Conservation (phyloP, 2,797 vertebrate genomes). For the Sebastes diaconus region DNA sequence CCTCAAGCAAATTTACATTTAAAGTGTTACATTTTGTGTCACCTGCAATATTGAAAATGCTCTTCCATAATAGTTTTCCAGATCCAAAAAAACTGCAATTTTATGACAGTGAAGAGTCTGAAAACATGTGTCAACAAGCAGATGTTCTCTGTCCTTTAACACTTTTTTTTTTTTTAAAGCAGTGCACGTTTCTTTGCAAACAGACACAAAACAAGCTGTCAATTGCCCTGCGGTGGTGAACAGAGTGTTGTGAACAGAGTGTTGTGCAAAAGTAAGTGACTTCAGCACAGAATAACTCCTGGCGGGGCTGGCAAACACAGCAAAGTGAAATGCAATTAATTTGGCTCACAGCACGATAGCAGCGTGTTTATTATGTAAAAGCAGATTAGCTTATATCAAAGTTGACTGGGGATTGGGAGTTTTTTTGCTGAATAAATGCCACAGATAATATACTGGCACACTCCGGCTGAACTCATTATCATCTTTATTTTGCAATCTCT, state of each 20-base stretch:
- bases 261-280: slow-evolving; percentile 22
- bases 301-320: slow-evolving; percentile 16
- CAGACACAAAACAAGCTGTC: slow-evolving; percentile 17
- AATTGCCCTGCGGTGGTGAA: slow-evolving; percentile 8
- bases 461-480: slow-evolving; percentile 40
- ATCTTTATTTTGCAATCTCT: slow-evolving; percentile 26
- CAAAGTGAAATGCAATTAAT: slow-evolving; percentile 57
- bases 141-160: slow-evolving; percentile 17
- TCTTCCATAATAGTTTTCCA: neutral
- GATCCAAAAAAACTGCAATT: neutral
- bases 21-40: neutral
- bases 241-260: slow-evolving; percentile 13
- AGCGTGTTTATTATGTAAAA: slow-evolving; percentile 53
- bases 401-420: slow-evolving; percentile 31
- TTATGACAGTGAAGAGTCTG: neutral
- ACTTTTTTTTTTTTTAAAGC: neutral
- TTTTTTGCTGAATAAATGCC: slow-evolving; percentile 20
- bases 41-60: neutral
- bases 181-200: neutral
- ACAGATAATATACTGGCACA: slow-evolving; percentile 33
- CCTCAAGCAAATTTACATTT: neutral
- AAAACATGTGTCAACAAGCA: slow-evolving; percentile 11
- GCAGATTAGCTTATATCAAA: slow-evolving; percentile 56
- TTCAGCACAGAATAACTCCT: slow-evolving; percentile 27
- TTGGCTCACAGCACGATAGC: slow-evolving; percentile 34